Base-by-base conservation (phyloP, 2,797 vertebrate genomes). In the Hyperoplus immaculatus region DNA sequence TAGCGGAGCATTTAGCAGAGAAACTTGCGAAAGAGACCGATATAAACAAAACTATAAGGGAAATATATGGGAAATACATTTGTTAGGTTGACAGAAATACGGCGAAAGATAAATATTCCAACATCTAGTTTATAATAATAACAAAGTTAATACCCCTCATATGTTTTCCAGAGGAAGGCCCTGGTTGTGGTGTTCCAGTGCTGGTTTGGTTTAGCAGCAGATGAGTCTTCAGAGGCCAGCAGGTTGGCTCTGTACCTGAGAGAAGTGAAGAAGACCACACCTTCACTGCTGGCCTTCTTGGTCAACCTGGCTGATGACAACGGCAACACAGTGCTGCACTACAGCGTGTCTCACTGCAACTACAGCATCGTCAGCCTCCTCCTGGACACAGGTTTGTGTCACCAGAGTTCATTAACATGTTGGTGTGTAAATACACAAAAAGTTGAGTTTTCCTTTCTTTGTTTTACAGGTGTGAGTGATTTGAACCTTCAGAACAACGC, bases 301-400 rank as follows among this genome's bases (percentile, higher is more conserved):
- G 94, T 99, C 85, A 99, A 99, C 91, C 87, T 99, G 82, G 95
- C 96, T 0, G 98, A 99, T 1, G 96, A 96, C 89, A 99, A 98
- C 0, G 96, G 97, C 78, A 99, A 99, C 93, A 98, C 97, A 0
- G 97, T 96, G 12, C 95, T 99, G 62, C 98, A 99, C 89, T 99
- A 99, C 90, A 98, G 97, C 0, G 92, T 98, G 21, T 99, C 98
- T 11, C 96, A 99, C 84, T 97, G 97, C 90, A 98, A 98, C 95
- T 98, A 99, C 88, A 59, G 78, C 2, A 92, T 99, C 0, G 97
- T 96, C 53, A 95, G 94, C 67, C 94, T 97, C 68, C 94, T 99
- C 38, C 92, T 99, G 80, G 96, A 97, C 80, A 98, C 98, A 89
- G 97, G 98, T 92, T 5, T 1, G 1, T 47, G 18, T 3, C 2